Evolutionary conservation across 2,113 vertebrate genomes (phyloP).

Genomic region (Prunella himalayana): DNA sequence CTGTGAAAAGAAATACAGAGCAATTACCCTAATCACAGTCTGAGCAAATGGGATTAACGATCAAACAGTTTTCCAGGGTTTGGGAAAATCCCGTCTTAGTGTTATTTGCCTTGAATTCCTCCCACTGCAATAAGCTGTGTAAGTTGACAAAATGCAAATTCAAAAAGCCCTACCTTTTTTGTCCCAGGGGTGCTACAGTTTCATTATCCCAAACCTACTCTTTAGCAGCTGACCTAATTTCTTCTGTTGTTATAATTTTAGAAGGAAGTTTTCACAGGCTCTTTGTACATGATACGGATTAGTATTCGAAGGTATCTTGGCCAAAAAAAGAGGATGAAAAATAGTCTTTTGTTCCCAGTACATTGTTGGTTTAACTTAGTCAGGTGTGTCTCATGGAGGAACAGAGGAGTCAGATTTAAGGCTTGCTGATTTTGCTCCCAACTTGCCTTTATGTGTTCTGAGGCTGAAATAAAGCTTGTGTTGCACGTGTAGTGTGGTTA

Average conservation of each 20-base stretch:
- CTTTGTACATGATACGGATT: neutral
- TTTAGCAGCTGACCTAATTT: slow-evolving; percentile 34
- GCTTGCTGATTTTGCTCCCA: neutral
- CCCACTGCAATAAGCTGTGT: neutral
- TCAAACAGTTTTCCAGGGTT: neutral
- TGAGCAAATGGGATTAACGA: slow-evolving; percentile 16
- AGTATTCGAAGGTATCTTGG: neutral
- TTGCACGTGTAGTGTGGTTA: neutral
- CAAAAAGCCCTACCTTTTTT: slow-evolving; percentile 12
- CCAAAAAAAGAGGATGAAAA: neutral
- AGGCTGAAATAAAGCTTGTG: neutral
- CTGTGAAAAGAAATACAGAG: neutral
- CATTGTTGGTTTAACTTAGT: neutral
- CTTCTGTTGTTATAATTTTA: slow-evolving; percentile 10
- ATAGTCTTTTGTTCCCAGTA: neutral
- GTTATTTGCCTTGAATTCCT: slow-evolving; percentile 13
- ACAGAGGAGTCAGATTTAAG: neutral
- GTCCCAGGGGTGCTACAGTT: neutral
- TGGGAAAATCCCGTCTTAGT: neutral
- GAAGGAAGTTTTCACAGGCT: neutral
- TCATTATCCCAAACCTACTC: neutral
- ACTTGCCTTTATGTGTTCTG: neutral
- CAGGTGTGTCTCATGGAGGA: neutral
- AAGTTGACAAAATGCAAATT: slow-evolving; percentile 4
- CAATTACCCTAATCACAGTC: slow-evolving; percentile 18